These are phyloP conservation scores for Rhombomys opimus DNA, from an alignment of 2,113 vertebrate genomes.

Conservation along the genomic window DNA sequence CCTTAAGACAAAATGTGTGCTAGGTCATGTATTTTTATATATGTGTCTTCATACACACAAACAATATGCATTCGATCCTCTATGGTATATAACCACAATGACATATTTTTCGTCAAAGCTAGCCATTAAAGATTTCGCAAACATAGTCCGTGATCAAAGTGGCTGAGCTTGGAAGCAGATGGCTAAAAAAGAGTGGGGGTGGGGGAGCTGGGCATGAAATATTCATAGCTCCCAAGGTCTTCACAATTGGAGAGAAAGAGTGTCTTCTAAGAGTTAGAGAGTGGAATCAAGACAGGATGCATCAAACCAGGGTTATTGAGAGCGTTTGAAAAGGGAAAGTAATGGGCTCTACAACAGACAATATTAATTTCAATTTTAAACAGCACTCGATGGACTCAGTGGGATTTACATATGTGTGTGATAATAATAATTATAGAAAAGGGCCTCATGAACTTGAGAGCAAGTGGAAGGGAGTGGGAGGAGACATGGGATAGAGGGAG, in stretches of 20 bases:
- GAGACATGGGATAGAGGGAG: background rate
- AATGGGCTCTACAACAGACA: background rate
- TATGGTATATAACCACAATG: background rate
- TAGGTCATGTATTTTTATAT: background rate
- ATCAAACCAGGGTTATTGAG: background rate
- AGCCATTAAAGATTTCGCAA: background rate
- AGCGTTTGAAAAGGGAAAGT: background rate
- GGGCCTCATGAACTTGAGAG: background rate
- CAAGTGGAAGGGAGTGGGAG: accelerated
- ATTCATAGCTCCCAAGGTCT: background rate
- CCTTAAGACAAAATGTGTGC: background rate
- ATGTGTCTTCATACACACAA: accelerated
- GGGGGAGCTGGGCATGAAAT: background rate
- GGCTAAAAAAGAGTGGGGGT: background rate
- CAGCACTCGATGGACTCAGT: background rate
- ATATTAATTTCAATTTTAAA: background rate
- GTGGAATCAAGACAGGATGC: background rate
- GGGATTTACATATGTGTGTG: background rate
- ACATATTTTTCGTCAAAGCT: background rate
- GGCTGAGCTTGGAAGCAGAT: background rate
- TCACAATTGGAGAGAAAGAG: background rate
- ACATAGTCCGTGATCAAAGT: background rate
- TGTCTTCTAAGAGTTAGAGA: background rate
- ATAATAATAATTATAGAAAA: too few species aligned
- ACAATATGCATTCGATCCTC: background rate